Evolutionary conservation across 2,888 invertebrate species (phyloP).

Genomic region (Nemotelus nigrinus): DNA sequence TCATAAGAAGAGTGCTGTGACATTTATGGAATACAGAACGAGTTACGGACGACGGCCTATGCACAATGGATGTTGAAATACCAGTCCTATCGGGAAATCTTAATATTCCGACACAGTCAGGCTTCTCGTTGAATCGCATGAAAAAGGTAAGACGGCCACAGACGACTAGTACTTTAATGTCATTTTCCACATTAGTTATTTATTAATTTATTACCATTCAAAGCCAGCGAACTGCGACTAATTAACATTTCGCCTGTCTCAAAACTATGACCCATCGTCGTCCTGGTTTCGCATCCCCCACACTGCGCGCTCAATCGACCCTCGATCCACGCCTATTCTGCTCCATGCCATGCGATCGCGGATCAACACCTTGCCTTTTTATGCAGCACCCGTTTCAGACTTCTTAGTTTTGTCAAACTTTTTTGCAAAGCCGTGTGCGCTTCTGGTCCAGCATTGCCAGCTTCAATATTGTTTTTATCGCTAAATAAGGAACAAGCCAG

Average conservation of each 20-base stretch:
- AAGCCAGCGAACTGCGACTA: not conserved
- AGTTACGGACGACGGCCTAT: constrained; percentile 30
- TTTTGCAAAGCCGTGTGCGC: not conserved
- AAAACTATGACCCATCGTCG: not conserved
- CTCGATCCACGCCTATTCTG: constrained; percentile 23
- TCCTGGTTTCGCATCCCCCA: constrained; percentile 1
- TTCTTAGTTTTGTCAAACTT: constrained; percentile 37
- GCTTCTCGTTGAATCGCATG: constrained; percentile 78
- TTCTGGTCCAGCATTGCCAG: constrained; percentile 21
- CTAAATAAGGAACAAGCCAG: no score
- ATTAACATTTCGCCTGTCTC: constrained; percentile 25
- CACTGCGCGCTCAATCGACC: not conserved
- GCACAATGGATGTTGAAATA: constrained; percentile 77
- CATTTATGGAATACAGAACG: constrained; percentile 19
- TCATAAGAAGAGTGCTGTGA: constrained; percentile 30
- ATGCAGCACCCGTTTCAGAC: constrained; percentile 20
- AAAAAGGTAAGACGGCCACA: constrained; percentile 69
- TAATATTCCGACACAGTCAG: constrained; percentile 77
- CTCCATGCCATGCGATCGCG: not conserved
- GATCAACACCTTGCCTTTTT: constrained; percentile 35
- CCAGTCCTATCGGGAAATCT: constrained; percentile 80
- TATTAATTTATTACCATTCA: not conserved
- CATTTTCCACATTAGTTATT: not conserved
- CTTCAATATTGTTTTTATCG: not conserved
- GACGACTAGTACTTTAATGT: not conserved